Evolutionary conservation across 1,140 invertebrate genomes (phyloP), one percentile per base, ranked within the genome.

Genomic region (Druon quercuslanigerum): DNA sequence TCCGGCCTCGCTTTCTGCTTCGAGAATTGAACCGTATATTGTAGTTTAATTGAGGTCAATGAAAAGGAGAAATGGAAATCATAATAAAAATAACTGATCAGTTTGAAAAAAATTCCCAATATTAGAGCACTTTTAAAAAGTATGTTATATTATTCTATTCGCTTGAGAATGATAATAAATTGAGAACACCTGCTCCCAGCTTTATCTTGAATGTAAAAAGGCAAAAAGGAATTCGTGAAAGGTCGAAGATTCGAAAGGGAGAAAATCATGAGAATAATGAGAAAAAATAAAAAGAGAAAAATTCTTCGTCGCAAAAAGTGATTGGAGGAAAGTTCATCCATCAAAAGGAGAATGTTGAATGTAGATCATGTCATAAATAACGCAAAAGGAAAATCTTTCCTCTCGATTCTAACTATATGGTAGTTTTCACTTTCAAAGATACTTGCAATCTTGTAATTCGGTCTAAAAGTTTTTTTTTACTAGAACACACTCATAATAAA

Each of bases 321-420:
- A 19, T 56, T 19, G 19, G 13, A 20, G 19, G 19, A 57, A 57
- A 57, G 9, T 57, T 57, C 20, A 57, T 57, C 19, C 19, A 57
- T 13, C 56, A 57, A 33, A 17, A 57, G 56, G 19, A 20, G 19
- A 57, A 57, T 46, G 40, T 46, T 11, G 40, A 46, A 46, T 25
- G 56, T 25, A 57, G 56, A 57, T 20, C 56, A 57, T 57, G 56
- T 25, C 56, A 25, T 57, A 54, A 54, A 54, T 54, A 17, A 17
- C 19, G 52, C 9, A 54, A n/a, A 54, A 54, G 17, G 33, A 25
- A 33, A 25, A 11, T 57, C 12, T 57, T 25, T 57, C 11, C 56
- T n/a, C 56, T 57, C 56, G 13, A 25, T 57, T 57, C 25, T 19
- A 19, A 56, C 6, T 54, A n/a, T 56, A 33, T 33, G 4, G 25